phyloP scores from a whole-genome alignment of 1,140 invertebrate genomes.

The Pseudomyrmex pallidus region DNA sequence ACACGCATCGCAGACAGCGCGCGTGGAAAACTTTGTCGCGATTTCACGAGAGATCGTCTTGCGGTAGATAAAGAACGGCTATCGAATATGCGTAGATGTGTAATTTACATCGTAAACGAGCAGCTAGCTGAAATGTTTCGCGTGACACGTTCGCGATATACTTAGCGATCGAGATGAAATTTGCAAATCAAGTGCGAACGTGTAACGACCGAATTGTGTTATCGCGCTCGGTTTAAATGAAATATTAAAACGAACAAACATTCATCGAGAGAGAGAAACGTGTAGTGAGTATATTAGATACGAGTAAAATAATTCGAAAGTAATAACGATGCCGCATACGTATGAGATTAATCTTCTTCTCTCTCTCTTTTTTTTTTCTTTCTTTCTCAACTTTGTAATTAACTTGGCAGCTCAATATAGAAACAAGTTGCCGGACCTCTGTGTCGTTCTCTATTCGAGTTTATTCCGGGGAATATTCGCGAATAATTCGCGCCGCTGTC shows the following conservation, averaged over 20 bases:
- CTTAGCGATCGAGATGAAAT: conserved; percentile 1
- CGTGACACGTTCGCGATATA: neutral
- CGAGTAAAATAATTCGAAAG: neutral
- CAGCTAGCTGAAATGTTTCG: neutral
- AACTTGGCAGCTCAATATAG: conserved; percentile 33
- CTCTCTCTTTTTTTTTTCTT: too few relatives aligned
- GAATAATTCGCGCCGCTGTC: conserved; percentile 23
- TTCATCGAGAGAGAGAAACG: neutral
- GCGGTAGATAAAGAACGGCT: neutral
- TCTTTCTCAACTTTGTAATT: conserved; percentile 25
- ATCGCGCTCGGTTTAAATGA: neutral
- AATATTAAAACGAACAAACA: neutral
- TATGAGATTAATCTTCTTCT: neutral
- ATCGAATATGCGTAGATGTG: conserved; percentile 19
- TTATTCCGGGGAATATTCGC: conserved; percentile 30
- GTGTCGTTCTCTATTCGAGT: neutral
- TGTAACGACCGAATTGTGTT: neutral
- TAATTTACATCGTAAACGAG: conserved; percentile 23
- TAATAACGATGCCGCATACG: neutral
- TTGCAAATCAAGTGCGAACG: neutral
- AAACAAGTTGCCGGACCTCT: conserved; percentile 29
- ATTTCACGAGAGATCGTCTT: conserved; percentile 5
- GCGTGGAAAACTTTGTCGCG: neutral
- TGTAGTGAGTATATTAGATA: neutral
- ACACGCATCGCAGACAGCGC: conserved; percentile 9